Evolutionary conservation across 2,797 vertebrate species (phyloP), one percentile per base, ranked within the genome.

Genomic region (Karalla daura): DNA sequence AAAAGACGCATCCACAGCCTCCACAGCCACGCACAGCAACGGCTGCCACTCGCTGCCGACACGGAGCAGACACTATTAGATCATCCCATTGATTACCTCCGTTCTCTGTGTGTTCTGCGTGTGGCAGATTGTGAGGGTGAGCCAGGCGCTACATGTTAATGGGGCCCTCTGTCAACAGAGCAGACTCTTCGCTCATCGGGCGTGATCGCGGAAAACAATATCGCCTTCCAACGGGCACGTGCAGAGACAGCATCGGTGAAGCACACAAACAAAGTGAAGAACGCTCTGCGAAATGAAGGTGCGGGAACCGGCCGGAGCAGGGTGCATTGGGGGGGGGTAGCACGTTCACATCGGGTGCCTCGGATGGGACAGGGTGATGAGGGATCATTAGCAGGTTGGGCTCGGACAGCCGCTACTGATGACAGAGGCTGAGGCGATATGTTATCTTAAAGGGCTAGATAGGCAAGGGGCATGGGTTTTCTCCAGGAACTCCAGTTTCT

Each of bases 31-130:
- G 67, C 33, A 64, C 10, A 43, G 46, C 13, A 0, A 65, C 33
- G 44, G 65, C 58, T 40, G 47, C 47, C 67, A 35, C 52, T 75
- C 50, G 30, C 14, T 64, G 54, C 33, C 61, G 78, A 73, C 70
- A 75, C 58, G 67, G 39, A 84, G 53, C 69, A 72, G 81, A 76
- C 80, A 79, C 71, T 65, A 62, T 79, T 84, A 80, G 88, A 88
- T 87, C 84, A 83, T 84, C 62, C 51, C 73, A 83, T 78, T 85
- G 82, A 87, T 90, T 88, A 65, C 64, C 74, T 74, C 51, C 52
- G 49, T 75, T 78, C 45, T 78, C 43, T 55, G 20, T 46, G 33
- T 63, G 61, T 70, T 53, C 55, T 60, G 45, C 58, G 77, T 78
- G 67, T 71, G 75, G 81, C 44, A 25, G 81, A 81, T 83, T 54